Evolutionary conservation across 2,113 vertebrate genomes (phyloP), one percentile per base, ranked within the genome.

Genomic region (Perca flavescens): DNA sequence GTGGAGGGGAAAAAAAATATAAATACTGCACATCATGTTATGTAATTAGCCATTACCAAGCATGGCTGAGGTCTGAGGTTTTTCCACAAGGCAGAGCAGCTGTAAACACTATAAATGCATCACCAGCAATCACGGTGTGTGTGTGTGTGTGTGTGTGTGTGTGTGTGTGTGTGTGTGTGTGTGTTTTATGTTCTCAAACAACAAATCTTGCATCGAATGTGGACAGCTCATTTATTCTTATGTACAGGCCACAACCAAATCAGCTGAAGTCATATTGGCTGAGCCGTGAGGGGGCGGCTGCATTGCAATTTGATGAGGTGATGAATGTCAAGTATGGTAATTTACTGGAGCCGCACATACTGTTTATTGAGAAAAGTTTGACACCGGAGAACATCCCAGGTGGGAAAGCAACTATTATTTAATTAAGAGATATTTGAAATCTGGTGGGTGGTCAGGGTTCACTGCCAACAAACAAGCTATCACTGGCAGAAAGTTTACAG

Each of bases 341-440:
- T 88, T 85, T 71, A 60, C 63, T 57, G 36, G 11, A 53, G 74
- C 70, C 61, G 71, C 46, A 65, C 25, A 74, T 64, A 56, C 28
- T 49, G 80, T 46, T 79, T 71, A 34, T 46, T 58, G 58, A 63
- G 50, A 4, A 74, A 52, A 68, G 77, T 71, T 73, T 50, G 60
- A 78, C 50, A 53, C 40, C 1, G 49, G 52, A 58, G 52, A 53
- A 57, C 47, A 50, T 63, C 21, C 3, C 52, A 43, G 0, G 14
- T 15, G 67, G 60, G 47, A 79, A 73, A 87, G 75, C 58, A 65
- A 76, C 64, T 71, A 70, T 85, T 80, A 85, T 85, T 88, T 75
- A 78, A 84, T 84, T 75, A 54, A 54, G 68, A 25, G 10, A 52
- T 6, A 79, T 74, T 16, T 28, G 6, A 43, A 75, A 47, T 77